phyloP scores from a whole-genome alignment of 2,888 invertebrate genomes.

The Linnaemya tessellans region DNA sequence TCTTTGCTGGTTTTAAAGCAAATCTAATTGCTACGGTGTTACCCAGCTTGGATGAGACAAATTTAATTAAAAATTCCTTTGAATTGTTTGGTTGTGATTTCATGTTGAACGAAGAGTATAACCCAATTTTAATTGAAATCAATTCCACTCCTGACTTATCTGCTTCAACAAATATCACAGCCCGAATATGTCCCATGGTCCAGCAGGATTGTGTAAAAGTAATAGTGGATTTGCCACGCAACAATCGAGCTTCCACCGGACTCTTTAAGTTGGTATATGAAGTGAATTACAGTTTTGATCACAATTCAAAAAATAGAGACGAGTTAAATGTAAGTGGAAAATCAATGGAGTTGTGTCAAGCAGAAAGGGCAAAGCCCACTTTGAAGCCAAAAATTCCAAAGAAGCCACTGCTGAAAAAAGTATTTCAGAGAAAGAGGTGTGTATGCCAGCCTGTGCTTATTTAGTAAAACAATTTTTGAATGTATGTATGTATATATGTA shows the following conservation, averaged over 20 bases:
- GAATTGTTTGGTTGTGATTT: constrained; percentile 97
- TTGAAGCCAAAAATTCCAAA: constrained; percentile 35
- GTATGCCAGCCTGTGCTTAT: not conserved
- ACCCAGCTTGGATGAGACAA: constrained; percentile 89
- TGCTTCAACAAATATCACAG: constrained; percentile 92
- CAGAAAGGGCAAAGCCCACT: constrained; percentile 5
- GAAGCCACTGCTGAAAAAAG: constrained; percentile 7
- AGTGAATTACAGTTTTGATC: constrained; percentile 75
- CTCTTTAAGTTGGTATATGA: constrained; percentile 85
- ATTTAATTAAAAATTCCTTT: constrained; percentile 89
- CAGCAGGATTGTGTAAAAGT: constrained; percentile 95
- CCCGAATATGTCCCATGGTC: constrained; percentile 91
- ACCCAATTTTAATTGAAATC: constrained; percentile 96
- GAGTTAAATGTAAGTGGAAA: constrained; percentile 68
- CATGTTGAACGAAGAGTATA: constrained; percentile 91
- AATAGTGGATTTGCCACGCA: constrained; percentile 83
- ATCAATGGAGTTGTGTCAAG: constrained; percentile 71
- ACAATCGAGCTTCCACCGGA: constrained; percentile 84
- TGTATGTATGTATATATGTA: too few species aligned
- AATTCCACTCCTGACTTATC: constrained; percentile 94
- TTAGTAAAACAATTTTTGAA: too few species aligned
- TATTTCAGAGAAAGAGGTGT: constrained; percentile 35
- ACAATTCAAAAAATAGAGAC: constrained; percentile 64
- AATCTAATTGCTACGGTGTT: constrained; percentile 91
- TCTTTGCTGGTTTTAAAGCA: constrained; percentile 93